These are phyloP conservation scores for Pemphigus obesinymphae DNA, from an alignment of 1,140 invertebrate genomes.

Conservation along the genomic window DNA sequence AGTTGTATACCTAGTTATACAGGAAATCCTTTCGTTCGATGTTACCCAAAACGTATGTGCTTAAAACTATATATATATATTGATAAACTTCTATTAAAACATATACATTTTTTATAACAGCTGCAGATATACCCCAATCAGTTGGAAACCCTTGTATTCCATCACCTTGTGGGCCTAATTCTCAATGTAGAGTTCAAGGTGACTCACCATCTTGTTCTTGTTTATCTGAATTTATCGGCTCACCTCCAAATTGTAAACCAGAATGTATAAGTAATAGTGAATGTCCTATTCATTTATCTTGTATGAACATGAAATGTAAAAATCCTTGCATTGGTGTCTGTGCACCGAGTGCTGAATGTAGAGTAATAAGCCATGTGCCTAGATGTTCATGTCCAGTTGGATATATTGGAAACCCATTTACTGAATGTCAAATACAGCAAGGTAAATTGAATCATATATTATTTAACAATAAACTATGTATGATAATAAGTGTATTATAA, in stretches of 20 bases:
- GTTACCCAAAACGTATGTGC: slow-evolving; percentile 54
- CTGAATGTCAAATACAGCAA: slow-evolving; percentile 52
- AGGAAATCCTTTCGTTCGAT: slow-evolving; percentile 68
- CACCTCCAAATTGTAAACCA: slow-evolving; percentile 61
- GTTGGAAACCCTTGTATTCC: slow-evolving; percentile 61
- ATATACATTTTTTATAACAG: slow-evolving; percentile 35
- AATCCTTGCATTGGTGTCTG: slow-evolving; percentile 64
- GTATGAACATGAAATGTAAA: slow-evolving; percentile 63
- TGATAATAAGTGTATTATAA: neutral
- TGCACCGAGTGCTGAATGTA: slow-evolving; percentile 61
- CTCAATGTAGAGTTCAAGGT: slow-evolving; percentile 59
- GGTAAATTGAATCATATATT: slow-evolving; percentile 36
- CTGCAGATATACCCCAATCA: slow-evolving; percentile 49
- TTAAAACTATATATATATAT: neutral
- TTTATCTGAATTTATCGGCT: slow-evolving; percentile 57
- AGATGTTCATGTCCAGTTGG: slow-evolving; percentile 59
- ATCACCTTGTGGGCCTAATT: slow-evolving; percentile 66
- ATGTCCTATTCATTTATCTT: slow-evolving; percentile 59
- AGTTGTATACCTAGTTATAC: slow-evolving; percentile 64
- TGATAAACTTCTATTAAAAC: slow-evolving; percentile 12
- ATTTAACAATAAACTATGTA: neutral
- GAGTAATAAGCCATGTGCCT: slow-evolving; percentile 62
- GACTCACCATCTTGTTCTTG: slow-evolving; percentile 63
- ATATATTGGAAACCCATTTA: slow-evolving; percentile 60
- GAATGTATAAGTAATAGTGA: slow-evolving; percentile 63